These are phyloP conservation scores for Argyresthia albistria DNA, from an alignment of 2,888 invertebrate species.

Conservation along the genomic window DNA sequence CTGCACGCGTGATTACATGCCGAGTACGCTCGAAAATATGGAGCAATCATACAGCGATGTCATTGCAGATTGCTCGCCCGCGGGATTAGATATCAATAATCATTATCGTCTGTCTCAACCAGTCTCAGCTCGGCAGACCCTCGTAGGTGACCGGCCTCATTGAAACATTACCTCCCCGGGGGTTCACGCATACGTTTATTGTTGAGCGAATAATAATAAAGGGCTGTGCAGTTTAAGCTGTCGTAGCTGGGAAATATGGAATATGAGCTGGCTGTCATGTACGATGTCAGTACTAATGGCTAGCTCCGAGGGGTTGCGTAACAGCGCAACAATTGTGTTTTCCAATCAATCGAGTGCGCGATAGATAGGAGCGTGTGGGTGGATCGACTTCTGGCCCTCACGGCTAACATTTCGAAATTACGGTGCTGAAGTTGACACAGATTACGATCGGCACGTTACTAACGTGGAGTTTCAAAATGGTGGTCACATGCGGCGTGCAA, in stretches of 20 bases:
- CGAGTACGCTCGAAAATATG: slow-evolving; percentile 29
- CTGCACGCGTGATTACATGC: slow-evolving; percentile 16
- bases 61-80: slow-evolving; percentile 38
- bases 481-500: background rate
- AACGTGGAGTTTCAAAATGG: background rate
- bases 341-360: slow-evolving; percentile 58
- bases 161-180: slow-evolving; percentile 36
- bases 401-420: slow-evolving; percentile 21
- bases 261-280: slow-evolving; percentile 41
- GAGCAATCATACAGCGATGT: slow-evolving; percentile 36
- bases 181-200: slow-evolving; percentile 32
- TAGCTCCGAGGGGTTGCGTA: slow-evolving; percentile 37
- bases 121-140: slow-evolving; percentile 19
- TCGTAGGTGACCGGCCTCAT: slow-evolving; percentile 39
- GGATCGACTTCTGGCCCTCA: slow-evolving; percentile 35
- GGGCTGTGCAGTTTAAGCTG: slow-evolving; percentile 19
- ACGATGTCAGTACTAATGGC: slow-evolving; percentile 32
- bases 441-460: background rate
- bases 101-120: slow-evolving; percentile 23
- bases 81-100: slow-evolving; percentile 36
- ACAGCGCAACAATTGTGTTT: slow-evolving; percentile 59
- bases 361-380: slow-evolving; percentile 31
- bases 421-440: background rate
- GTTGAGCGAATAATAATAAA: slow-evolving; percentile 37
- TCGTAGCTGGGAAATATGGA: slow-evolving; percentile 32